Base-by-base conservation (phyloP, 2,797 vertebrate genomes). In the Coendou prehensilis region DNA sequence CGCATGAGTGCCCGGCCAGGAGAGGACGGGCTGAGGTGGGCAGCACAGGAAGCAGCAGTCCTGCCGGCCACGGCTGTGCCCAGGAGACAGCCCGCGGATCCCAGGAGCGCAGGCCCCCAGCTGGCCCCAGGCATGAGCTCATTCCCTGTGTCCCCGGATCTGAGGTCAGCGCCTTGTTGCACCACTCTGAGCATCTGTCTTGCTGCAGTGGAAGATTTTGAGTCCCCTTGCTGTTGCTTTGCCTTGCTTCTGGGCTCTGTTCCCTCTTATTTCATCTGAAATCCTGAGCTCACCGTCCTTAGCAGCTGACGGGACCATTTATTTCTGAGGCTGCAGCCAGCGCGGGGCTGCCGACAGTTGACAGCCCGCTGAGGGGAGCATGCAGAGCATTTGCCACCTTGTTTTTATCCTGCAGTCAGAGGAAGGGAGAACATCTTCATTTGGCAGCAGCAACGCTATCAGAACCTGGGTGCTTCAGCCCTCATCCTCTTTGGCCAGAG, bases 221-320 rank as follows among this genome's bases (percentile, higher is more conserved):
- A 80, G 94, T 97, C 92, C 93, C 63, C 45, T 94, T 94, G 97
- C 80, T 50, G 95, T 97, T 97, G 76, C 97, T 97, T 97, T 91
- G 89, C 98, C 75, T 97, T 86, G 98, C 97, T 98, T 96, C 96
- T 97, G 97, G 97, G 98, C 97, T 98, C 82, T 1, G 79, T 98
- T 98, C 95, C 96, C 97, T 98, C 97, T 97, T 94, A 96, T 97
- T 98, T 97, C 87, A 96, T 98, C 79, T 98, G 97, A 97, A 97
- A 98, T 97, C 97, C 96, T 90, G 73, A 96, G 95, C 97, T 98
- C 95, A 73, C 97, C 94, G 57, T 0, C 95, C 97, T 93, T 69
- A 30, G 95, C 96, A 96, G 92, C 95, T 98, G 97, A 98, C 57
- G 30, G 96, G 98, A 93, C 98, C 98, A 98, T 97, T 98, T 97